A percentile compares a stretch with the other conserved stretches of the same genome.
Conservation (phyloP, 2,888 invertebrate genomes). For the Acleris sparsana region DNA sequence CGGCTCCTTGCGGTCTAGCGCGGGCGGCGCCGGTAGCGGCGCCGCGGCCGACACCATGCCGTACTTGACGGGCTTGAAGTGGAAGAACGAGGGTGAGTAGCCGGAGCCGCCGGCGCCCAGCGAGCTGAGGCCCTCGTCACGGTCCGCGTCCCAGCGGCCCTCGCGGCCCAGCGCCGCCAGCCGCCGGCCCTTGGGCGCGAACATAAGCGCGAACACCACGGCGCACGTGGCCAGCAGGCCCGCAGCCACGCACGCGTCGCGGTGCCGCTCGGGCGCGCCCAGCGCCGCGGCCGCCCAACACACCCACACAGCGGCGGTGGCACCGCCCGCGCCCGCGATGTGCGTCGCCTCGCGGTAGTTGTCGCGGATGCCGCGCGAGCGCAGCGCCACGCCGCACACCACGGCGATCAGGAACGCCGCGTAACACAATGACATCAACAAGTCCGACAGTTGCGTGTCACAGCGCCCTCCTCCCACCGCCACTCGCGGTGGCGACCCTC, state of each 20-base stretch:
- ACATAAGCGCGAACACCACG: conserved; percentile 95
- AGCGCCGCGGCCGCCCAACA: conserved; percentile 93
- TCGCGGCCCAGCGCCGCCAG: conserved; percentile 96
- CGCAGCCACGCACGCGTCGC: conserved; percentile 94
- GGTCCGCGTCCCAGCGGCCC: conserved; percentile 91
- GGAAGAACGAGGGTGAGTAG: conserved; percentile 96
- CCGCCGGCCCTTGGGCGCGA: conserved; percentile 95
- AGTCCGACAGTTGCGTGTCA: conserved; percentile 87
- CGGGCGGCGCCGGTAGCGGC: conserved; percentile 66
- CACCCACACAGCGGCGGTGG: conserved; percentile 93
- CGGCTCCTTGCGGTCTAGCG: conserved; percentile 81
- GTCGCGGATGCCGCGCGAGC: conserved; percentile 94
- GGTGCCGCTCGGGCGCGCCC: conserved; percentile 89
- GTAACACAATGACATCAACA: conserved; percentile 91
- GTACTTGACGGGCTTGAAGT: conserved; percentile 94
- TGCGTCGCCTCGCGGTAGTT: conserved; percentile 97
- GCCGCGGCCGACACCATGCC: conserved; percentile 85
- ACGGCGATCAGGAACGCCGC: conserved; percentile 93
- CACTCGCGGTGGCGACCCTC: conserved; percentile 88
- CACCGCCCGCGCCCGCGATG: conserved; percentile 94
- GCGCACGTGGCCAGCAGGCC: conserved; percentile 93
- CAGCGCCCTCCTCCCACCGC: conserved; percentile 74
- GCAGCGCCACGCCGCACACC: conserved; percentile 92
- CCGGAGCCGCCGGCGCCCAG: conserved; percentile 90
- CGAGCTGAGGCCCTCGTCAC: conserved; percentile 92